Evolutionary conservation across 2,797 vertebrate genomes (phyloP), one percentile per base, ranked within the genome.

Genomic region (Enteromius anoplus): DNA sequence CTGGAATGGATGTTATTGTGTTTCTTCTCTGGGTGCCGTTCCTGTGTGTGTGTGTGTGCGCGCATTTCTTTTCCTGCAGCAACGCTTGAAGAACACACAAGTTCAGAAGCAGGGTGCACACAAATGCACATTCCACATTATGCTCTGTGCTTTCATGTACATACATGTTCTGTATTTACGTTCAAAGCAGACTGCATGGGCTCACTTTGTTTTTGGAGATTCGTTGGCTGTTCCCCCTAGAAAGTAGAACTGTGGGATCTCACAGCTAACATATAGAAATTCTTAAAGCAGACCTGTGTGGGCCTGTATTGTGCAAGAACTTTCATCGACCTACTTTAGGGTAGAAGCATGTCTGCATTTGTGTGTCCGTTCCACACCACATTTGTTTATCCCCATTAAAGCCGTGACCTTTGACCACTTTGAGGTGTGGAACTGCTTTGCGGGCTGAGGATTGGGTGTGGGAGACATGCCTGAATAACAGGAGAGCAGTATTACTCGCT

Each of bases 371-470:
- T 62, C 29, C 26, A 66, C 62, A 14, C 42, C 75, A 34, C 62
- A 23, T 91, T 90, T 93, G 91, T 92, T 92, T 91, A 91, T 90
- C 88, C 91, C 89, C 86, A 73, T 83, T 75, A 82, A 87, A 60
- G 62, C 81, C 88, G 45, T 87, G 83, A 90, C 91, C 91, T 92
- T 91, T 90, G 85, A 88, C 85, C 86, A 89, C 88, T 91, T 89
- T 90, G 88, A 88, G 85, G 85, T 86, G 68, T 83, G 85, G 86
- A 85, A 86, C 87, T 83, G 85, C 64, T 87, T 81, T 80, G 82
- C 84, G 81, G 75, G 82, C 71, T 53, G 78, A 75, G 49, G 78
- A 72, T 70, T 80, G 82, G 85, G 85, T 83, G 83, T 86, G 75
- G 80, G 84, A 87, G 88, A 68, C 68, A 29, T 85, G 86, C 89